phyloP scores from a whole-genome alignment of 2,113 vertebrate species.

The Puffinus mauretanicus region DNA sequence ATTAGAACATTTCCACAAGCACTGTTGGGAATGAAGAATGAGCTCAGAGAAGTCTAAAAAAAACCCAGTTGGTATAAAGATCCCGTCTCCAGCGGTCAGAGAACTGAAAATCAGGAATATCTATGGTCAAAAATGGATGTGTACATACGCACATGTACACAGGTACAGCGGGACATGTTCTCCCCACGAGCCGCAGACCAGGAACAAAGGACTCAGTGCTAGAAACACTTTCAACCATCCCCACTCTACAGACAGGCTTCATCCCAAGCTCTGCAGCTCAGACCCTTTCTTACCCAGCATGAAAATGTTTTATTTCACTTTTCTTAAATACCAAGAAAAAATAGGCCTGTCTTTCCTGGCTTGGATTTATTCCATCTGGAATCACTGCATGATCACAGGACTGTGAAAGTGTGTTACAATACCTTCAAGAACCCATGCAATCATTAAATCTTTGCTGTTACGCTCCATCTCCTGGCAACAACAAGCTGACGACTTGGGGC shows the following conservation, averaged over 20 bases:
- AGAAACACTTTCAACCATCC: background rate
- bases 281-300: background rate
- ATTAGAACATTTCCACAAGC: background rate
- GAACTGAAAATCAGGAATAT: background rate
- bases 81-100: background rate
- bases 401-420: background rate
- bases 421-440: background rate
- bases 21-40: background rate
- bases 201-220: background rate
- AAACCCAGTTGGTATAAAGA: background rate
- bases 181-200: background rate
- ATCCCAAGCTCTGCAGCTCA: background rate
- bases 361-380: conserved; percentile 3
- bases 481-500: background rate
- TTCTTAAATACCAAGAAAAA: background rate
- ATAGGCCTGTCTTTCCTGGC: background rate
- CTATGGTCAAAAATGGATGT: background rate
- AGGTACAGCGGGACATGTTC: background rate
- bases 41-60: conserved; percentile 4
- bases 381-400: background rate
- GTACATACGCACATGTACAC: background rate
- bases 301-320: background rate
- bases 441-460: background rate
- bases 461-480: background rate
- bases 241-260: background rate